A percentile compares a stretch with the other conserved stretches of the same genome.
These are phyloP conservation scores for Megamerina dolium DNA, from an alignment of 2,888 invertebrate species.

Conservation along the genomic window DNA sequence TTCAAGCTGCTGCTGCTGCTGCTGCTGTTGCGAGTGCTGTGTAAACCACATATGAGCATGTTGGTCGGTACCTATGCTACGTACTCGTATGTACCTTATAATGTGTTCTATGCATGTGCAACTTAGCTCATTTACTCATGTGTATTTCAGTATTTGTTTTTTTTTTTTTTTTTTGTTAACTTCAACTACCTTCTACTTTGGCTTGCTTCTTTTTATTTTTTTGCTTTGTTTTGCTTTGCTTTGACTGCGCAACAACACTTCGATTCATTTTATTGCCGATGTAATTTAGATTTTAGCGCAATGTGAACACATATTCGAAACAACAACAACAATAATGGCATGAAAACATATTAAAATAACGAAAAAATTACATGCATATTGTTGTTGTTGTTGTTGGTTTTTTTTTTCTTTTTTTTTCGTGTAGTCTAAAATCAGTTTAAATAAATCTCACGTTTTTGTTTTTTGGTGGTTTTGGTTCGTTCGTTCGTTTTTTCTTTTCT, in stretches of 20 bases:
- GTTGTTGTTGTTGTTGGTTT: background rate
- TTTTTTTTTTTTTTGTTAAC: too few relatives aligned
- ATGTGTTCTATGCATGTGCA: too few relatives aligned
- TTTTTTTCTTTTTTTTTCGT: too few relatives aligned
- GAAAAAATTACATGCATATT: background rate
- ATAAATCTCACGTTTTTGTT: constrained; percentile 11
- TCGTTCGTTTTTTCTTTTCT: background rate
- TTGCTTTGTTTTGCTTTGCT: too few relatives aligned
- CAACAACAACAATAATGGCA: background rate
- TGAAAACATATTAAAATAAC: constrained; percentile 7
- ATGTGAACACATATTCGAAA: constrained; percentile 8
- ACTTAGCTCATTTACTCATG: too few relatives aligned
- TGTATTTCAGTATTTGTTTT: too few relatives aligned
- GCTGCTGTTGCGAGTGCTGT: constrained; percentile 2
- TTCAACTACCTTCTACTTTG: too few relatives aligned
- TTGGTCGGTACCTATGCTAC: background rate
- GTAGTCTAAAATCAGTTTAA: constrained; percentile 2
- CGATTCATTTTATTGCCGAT: constrained; percentile 3
- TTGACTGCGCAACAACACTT: too few relatives aligned
- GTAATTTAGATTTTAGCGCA: constrained; percentile 7
- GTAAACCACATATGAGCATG: background rate
- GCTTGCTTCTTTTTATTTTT: too few relatives aligned
- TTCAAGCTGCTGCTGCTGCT: constrained; percentile 10
- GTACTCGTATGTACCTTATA: background rate
- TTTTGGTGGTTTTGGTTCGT: background rate